Conservation (phyloP, 2,113 vertebrate genomes). For the Hypomesus transpacificus region DNA sequence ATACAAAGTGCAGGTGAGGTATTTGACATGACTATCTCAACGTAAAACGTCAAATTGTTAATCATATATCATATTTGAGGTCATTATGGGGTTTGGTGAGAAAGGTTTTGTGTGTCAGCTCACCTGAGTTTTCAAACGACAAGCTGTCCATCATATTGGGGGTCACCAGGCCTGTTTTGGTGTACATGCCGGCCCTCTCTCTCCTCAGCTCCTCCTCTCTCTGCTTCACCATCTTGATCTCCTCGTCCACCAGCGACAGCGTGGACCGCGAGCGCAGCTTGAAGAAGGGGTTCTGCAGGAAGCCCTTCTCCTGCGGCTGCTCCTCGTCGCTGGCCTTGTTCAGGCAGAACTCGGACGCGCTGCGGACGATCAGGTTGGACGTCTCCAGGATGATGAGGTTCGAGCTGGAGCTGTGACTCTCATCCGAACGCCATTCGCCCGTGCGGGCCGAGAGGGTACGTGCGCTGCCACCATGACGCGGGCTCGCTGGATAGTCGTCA, state of each 20-base stretch:
- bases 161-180: slow-evolving; percentile 42
- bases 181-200: slow-evolving; percentile 65
- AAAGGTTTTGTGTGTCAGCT: neutral
- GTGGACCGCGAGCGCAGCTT: slow-evolving; percentile 74
- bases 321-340: slow-evolving; percentile 64
- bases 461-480: slow-evolving; percentile 36
- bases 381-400: slow-evolving; percentile 73
- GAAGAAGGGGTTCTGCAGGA: slow-evolving; percentile 77
- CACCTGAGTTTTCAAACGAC: slow-evolving; percentile 69
- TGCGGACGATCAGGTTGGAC: slow-evolving; percentile 73
- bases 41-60: neutral
- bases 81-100: neutral
- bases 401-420: slow-evolving; percentile 37
- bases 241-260: slow-evolving; percentile 74
- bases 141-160: slow-evolving; percentile 64
- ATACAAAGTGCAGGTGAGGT: neutral
- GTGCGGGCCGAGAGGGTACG: slow-evolving; percentile 33
- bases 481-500: slow-evolving; percentile 39
- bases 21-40: neutral
- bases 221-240: slow-evolving; percentile 73
- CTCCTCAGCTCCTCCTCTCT: slow-evolving; percentile 75
- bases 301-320: slow-evolving; percentile 67
- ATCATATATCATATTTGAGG: neutral
- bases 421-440: slow-evolving; percentile 64
- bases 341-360: slow-evolving; percentile 71